These are phyloP conservation scores for Spinibarbus caldwelli DNA, from an alignment of 2,797 vertebrate species.

Conservation along the genomic window DNA sequence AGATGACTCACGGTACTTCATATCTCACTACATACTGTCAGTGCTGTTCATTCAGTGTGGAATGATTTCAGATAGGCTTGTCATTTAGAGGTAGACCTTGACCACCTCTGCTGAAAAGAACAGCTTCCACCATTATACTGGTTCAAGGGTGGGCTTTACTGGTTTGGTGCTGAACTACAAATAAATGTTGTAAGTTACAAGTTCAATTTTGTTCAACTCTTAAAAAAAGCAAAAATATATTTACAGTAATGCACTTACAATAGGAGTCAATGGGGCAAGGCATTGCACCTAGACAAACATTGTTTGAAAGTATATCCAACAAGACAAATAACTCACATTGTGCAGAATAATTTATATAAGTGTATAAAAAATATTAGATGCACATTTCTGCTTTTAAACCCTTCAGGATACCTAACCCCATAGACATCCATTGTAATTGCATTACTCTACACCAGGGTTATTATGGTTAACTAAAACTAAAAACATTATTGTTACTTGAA, in stretches of 20 bases:
- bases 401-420: background rate
- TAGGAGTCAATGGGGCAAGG: background rate
- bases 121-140: background rate
- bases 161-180: background rate
- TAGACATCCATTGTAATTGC: background rate
- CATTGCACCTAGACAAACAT: background rate
- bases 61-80: constrained; percentile 33
- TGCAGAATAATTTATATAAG: background rate
- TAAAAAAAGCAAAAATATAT: background rate
- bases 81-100: constrained; percentile 7
- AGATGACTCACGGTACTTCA: constrained; percentile 36
- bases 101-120: constrained; percentile 13
- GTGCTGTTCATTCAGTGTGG: constrained; percentile 35
- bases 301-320: background rate
- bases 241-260: background rate
- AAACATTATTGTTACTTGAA: no score
- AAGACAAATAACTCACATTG: background rate
- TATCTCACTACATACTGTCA: constrained; percentile 27
- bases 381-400: background rate
- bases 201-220: background rate
- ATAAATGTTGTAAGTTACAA: background rate
- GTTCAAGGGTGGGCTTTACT: background rate
- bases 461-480: background rate
- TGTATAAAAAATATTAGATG: background rate
- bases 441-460: background rate